Percentiles rank a stretch among this genome's conserved stretches.
phyloP scores from a whole-genome alignment of 30 jellyfish, hydroid and myxozoan species.

The Turritopsis dohrnii region DNA sequence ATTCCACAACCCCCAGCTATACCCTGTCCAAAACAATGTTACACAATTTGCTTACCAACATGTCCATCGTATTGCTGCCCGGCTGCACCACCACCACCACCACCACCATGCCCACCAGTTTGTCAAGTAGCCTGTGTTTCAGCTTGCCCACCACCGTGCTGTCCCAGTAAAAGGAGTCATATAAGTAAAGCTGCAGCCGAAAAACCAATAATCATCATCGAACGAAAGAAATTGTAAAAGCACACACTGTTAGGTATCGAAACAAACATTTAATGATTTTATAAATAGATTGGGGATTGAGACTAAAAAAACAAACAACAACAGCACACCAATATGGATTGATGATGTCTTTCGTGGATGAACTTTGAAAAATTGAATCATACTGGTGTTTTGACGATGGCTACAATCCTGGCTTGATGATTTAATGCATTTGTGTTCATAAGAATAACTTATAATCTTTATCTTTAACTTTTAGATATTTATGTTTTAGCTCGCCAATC shows the following conservation, averaged over 20 bases:
- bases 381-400: not conserved
- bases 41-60: slow-evolving; percentile 89
- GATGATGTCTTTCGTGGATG: not conserved
- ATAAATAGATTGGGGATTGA: slow-evolving; percentile 4
- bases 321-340: not conserved
- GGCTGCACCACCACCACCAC: slow-evolving; percentile 87
- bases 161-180: slow-evolving; percentile 73
- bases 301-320: not conserved
- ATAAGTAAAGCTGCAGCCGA: slow-evolving; percentile 1
- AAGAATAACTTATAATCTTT: not conserved
- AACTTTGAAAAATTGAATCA: not conserved
- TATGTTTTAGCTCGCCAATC: not conserved
- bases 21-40: slow-evolving; percentile 90
- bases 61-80: slow-evolving; percentile 96
- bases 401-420: not conserved
- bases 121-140: slow-evolving; percentile 60
- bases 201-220: slow-evolving; percentile 94
- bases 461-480: not conserved
- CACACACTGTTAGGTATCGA: slow-evolving; percentile 4
- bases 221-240: slow-evolving; percentile 65
- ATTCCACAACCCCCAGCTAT: slow-evolving; percentile 94
- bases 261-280: not conserved
- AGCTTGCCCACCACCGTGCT: slow-evolving; percentile 92
- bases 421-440: not conserved
- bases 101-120: slow-evolving; percentile 99